phyloP scores from a whole-genome alignment of 2,888 invertebrate species.

The Lampropteryx suffumata region DNA sequence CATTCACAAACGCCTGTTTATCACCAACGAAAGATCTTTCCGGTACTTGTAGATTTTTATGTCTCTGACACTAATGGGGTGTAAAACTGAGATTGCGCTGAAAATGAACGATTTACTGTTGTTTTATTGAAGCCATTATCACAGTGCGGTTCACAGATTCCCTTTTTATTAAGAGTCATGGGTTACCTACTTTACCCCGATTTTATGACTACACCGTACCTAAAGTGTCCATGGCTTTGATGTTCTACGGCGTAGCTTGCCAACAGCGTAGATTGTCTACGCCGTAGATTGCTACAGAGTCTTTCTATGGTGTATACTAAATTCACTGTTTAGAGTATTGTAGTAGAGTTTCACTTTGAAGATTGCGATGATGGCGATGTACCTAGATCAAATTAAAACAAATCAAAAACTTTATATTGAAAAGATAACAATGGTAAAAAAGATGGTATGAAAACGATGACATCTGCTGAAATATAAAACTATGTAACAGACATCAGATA shows the following conservation, averaged over 20 bases:
- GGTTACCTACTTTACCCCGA: background rate
- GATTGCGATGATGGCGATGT: too few species aligned
- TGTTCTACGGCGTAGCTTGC: background rate
- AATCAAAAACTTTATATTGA: too few species aligned
- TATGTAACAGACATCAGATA: too few species aligned
- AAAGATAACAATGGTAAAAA: too few species aligned
- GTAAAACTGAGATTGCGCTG: slow-evolving; percentile 22
- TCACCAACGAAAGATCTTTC: background rate
- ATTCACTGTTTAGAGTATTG: too few species aligned
- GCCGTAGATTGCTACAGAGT: too few species aligned
- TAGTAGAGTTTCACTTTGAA: too few species aligned
- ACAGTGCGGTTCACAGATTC: slow-evolving; percentile 18
- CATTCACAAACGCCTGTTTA: background rate
- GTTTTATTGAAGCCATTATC: slow-evolving; percentile 25
- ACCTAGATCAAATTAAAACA: too few species aligned
- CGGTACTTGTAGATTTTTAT: slow-evolving; percentile 13
- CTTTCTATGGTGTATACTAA: too few species aligned
- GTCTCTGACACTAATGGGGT: slow-evolving; percentile 23
- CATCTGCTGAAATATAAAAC: too few species aligned
- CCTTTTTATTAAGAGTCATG: slow-evolving; percentile 19
- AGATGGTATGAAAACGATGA: too few species aligned
- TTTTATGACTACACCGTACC: background rate
- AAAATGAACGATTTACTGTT: slow-evolving; percentile 25
- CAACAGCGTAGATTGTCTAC: background rate
- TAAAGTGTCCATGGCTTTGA: background rate